These are phyloP conservation scores for Lates japonicus DNA, from an alignment of 2,797 vertebrate genomes.

Conservation along the genomic window DNA sequence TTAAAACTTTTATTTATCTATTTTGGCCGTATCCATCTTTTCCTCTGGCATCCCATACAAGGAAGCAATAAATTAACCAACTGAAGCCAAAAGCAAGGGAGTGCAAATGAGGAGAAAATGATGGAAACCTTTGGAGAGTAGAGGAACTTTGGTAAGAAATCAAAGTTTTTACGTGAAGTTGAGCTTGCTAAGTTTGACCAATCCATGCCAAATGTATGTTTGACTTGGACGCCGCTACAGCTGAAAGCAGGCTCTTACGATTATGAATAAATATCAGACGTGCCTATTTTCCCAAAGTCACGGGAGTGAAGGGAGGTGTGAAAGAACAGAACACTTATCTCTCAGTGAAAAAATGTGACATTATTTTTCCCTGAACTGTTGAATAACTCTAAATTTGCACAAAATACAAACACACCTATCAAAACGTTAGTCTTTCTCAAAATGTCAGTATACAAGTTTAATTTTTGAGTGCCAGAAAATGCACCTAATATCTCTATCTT, in stretches of 20 bases:
- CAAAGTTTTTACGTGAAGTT: constrained; percentile 61
- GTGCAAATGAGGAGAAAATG: constrained; percentile 64
- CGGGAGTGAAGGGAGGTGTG: constrained; percentile 43
- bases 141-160: constrained; percentile 56
- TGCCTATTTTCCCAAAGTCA: constrained; percentile 53
- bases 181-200: constrained; percentile 45
- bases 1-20: constrained; percentile 53
- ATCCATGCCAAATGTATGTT: constrained; percentile 60
- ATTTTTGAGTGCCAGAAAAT: background rate
- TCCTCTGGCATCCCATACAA: constrained; percentile 51
- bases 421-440: constrained; percentile 18
- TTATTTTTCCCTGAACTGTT: constrained; percentile 18
- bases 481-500: background rate
- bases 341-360: constrained; percentile 15
- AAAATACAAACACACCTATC: constrained; percentile 22
- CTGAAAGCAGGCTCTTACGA: constrained; percentile 49
- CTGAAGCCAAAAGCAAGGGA: constrained; percentile 53
- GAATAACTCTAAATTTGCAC: constrained; percentile 25
- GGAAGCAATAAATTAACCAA: constrained; percentile 68
- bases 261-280: constrained; percentile 63
- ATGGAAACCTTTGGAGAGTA: constrained; percentile 56
- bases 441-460: background rate
- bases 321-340: constrained; percentile 48
- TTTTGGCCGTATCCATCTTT: constrained; percentile 57
- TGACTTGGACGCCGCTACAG: constrained; percentile 59